Evolutionary conservation across 2,888 invertebrate species (phyloP).

Genomic region (Choristoneura rosaceana): DNA sequence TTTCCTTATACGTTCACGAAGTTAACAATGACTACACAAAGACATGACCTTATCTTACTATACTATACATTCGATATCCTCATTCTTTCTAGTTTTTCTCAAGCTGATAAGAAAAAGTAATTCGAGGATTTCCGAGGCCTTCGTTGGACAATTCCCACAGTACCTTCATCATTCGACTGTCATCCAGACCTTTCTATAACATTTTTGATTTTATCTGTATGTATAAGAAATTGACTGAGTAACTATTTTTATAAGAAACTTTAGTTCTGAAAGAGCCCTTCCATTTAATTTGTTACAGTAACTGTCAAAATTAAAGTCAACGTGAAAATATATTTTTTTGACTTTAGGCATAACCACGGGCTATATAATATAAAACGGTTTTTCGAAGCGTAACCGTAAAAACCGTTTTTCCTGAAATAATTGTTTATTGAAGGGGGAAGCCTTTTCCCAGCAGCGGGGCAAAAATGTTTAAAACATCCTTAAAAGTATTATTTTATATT

Average conservation of each 20-base stretch:
- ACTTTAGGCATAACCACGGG: no score
- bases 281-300: no score
- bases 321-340: no score
- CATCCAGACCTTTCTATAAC: conserved; percentile 55
- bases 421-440: no score
- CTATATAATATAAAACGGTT: no score
- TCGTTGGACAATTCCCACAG: conserved; percentile 13
- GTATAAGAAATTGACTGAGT: conserved; percentile 46
- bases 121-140: conserved; percentile 8
- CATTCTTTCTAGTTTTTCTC: conserved; percentile 9
- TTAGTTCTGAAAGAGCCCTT: not conserved
- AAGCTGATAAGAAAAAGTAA: conserved; percentile 14
- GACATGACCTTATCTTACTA: not conserved
- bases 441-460: no score
- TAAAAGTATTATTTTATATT: no score
- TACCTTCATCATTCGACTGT: conserved; percentile 57
- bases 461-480: no score
- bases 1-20: no score
- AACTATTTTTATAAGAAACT: conserved; percentile 34
- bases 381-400: no score
- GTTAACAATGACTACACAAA: not conserved
- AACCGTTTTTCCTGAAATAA: no score
- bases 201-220: conserved; percentile 56
- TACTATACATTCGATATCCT: not conserved
- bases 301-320: no score